These are phyloP conservation scores for Danaus plexippus DNA, from an alignment of 1,140 invertebrate species.

Conservation along the genomic window DNA sequence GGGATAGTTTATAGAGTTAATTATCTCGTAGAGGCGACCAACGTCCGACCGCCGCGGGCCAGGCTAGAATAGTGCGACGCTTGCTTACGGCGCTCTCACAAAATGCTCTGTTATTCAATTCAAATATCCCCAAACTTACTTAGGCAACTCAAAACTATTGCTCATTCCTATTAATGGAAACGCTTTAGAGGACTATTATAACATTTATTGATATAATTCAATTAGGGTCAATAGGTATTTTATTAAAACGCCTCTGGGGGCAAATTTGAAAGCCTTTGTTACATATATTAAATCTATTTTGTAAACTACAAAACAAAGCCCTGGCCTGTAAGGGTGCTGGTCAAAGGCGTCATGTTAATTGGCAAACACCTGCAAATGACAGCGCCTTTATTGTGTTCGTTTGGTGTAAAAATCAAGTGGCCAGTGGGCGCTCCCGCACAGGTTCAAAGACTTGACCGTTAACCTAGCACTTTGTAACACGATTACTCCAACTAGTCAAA, in stretches of 20 bases:
- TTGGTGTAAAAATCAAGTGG: conserved; percentile 63
- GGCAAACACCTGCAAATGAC: conserved; percentile 66
- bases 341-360: conserved; percentile 68
- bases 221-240: conserved; percentile 5
- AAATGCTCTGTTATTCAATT: conserved; percentile 61
- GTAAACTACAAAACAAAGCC: conserved; percentile 52
- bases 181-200: conserved; percentile 19
- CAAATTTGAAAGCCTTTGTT: conserved; percentile 27
- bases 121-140: conserved; percentile 61
- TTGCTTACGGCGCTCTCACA: conserved; percentile 47
- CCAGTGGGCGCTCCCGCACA: conserved; percentile 15
- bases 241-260: conserved; percentile 16
- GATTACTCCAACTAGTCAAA: conserved; percentile 69
- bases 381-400: conserved; percentile 58
- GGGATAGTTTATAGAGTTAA: conserved; percentile 65
- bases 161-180: conserved; percentile 20
- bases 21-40: conserved; percentile 52
- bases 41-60: conserved; percentile 47
- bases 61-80: conserved; percentile 19
- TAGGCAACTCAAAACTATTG: conserved; percentile 66
- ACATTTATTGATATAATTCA: conserved; percentile 9
- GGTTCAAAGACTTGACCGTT: conserved; percentile 63
- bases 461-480: conserved; percentile 63
- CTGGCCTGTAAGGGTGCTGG: conserved; percentile 32
- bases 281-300: conserved; percentile 46